Evolutionary conservation across 2,797 vertebrate genomes (phyloP), one percentile per base, ranked within the genome.

Genomic region (Coracias cyanogaster): DNA sequence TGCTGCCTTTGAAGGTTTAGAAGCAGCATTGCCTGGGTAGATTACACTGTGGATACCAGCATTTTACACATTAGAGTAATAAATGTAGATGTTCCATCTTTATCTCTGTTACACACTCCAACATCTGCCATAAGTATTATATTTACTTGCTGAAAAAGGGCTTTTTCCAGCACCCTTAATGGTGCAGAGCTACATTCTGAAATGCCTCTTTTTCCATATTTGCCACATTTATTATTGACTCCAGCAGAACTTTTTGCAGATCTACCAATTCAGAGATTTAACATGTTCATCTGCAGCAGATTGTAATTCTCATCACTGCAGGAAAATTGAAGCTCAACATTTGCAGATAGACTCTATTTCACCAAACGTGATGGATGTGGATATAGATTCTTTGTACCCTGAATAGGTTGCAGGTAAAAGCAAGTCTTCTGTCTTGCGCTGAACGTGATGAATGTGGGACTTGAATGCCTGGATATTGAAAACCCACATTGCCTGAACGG

Each of bases 301-400:
- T 90, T 95, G 66, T 94, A 88, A 93, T 93, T 95, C 86, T 48
- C 61, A 55, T 71, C 91, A 73, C 80, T 89, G 72, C 62, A 55
- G 89, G 82, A 91, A 92, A 92, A 91, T 61, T 69, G 85, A 94
- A 96, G 90, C 89, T 94, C 84, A 80, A 1, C 78, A 19, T 94
- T 96, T 95, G 89, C 89, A 91, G 86, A 90, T 90, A 93, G 93
- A 82, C n/a, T 92, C 81, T 77, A 8, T 93, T 96, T 94, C 85
- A 48, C 45, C 83, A 91, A 78, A 78, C 29, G 78, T 97, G 94
- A 96, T 97, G 93, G 84, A 97, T 94, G 81, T 89, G 89, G 86
- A 46, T 91, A 82, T 77, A 58, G 94, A 92, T 94, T 94, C 82
- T 58, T 64, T 84, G 81, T 71, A 71, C 39, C 24, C 81, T 84